A percentile compares a stretch with the other conserved stretches of the same genome.
These are phyloP conservation scores for Nebria ingens DNA, from an alignment of 1,140 invertebrate genomes.

Conservation along the genomic window DNA sequence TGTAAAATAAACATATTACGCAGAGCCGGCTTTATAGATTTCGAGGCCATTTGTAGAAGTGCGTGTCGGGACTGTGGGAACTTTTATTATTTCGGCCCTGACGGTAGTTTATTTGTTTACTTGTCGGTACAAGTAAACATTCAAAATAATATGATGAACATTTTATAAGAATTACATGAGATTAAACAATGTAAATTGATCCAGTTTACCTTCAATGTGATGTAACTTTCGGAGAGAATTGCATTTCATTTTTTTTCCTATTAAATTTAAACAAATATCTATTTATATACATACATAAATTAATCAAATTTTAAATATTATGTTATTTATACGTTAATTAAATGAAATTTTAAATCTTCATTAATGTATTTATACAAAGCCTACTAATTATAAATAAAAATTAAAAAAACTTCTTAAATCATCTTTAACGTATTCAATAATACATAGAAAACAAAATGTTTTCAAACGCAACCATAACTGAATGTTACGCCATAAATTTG, in stretches of 20 bases:
- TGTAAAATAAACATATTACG: no score
- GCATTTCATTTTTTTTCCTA: not conserved
- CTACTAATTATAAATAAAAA: no score
- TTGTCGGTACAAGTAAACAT: not conserved
- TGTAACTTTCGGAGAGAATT: not conserved
- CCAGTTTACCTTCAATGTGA: slow-evolving; percentile 4
- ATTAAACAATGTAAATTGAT: not conserved
- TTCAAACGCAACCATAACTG: not conserved
- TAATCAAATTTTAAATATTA: not conserved
- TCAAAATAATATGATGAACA: not conserved
- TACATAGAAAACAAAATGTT: not conserved
- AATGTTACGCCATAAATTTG: not conserved
- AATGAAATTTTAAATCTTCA: not conserved
- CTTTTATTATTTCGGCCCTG: no score
- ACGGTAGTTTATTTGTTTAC: no score
- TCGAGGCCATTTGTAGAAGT: no score
- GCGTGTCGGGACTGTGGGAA: no score
- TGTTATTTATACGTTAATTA: not conserved
- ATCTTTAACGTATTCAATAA: not conserved
- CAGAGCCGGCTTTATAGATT: no score
- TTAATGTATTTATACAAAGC: not conserved
- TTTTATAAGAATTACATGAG: not conserved
- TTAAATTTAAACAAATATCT: not conserved
- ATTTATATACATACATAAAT: not conserved
- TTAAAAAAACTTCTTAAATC: not conserved